Evolutionary conservation across 2,113 vertebrate species (phyloP).

Genomic region (Tursiops truncatus): DNA sequence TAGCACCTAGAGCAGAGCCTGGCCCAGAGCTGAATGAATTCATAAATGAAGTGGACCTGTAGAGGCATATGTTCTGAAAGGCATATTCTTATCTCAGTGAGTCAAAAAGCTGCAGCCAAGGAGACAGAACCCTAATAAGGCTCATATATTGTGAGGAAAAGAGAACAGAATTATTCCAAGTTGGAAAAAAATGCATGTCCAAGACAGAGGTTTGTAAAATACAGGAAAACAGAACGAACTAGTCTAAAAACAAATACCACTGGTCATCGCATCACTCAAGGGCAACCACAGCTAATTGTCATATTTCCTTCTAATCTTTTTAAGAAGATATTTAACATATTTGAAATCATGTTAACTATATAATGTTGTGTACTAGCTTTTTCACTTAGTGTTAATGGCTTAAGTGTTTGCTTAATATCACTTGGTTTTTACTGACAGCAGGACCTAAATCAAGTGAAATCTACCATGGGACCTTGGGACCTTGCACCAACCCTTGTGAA

Average conservation of each 20-base stretch:
- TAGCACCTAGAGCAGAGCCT: background rate
- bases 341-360: background rate
- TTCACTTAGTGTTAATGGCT: background rate
- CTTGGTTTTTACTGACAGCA: background rate
- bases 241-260: background rate
- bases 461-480: background rate
- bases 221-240: background rate
- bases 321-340: background rate
- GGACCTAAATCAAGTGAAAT: background rate
- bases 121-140: background rate
- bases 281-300: background rate
- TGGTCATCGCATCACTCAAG: background rate
- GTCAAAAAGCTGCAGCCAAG: background rate
- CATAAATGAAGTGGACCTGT: background rate
- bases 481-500: background rate
- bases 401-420: background rate
- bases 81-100: background rate
- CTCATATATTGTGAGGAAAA: background rate
- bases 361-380: background rate
- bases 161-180: background rate
- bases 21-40: background rate
- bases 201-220: background rate
- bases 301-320: background rate
- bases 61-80: background rate
- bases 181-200: background rate